Base-by-base conservation (phyloP, 2,888 invertebrate species). In the Branchellion lobata region DNA sequence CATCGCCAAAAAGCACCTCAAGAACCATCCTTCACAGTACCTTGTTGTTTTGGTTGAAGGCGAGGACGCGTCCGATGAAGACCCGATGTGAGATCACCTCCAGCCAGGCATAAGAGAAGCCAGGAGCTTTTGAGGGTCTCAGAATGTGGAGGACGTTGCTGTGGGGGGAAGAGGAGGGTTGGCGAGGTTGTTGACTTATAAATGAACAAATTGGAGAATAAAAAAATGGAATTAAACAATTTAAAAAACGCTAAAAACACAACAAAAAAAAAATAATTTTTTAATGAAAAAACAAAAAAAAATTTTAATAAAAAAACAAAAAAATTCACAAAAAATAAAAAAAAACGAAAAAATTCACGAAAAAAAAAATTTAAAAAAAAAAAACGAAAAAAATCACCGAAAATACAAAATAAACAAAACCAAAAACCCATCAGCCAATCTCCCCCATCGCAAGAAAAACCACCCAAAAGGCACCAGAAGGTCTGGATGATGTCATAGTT, bases 101-200 rank as follows among this genome's bases (percentile, higher is more conserved):
- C 80, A 99, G 89, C 99, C 99, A 99, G 1, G 98, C 95, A 88
- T 95, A 99, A 80, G 96, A 93, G 88, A 99, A 99, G 0, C 95
- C 96, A 0, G 99, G 96, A 0, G 95, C 96, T 84, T 94, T 92
- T 71, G 92, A 91, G 14, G 99, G 99, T 80, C 95, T 91, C 83
- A 99, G 90, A 84, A 96, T 93, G 86, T 96, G 96, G 83, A 97
- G 91, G 0, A 95, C 94, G 88, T 97, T 95, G 87, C 88, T 88
- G 84, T 5, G 29, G 11, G 36, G 29, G 8, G 27, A 34, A 85
- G 83, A 36, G 61, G 14, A 51, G 14, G 24, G 61, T 3, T 8
- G 61, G 8, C n/a, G 61, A 14, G 8, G 47, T 47, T 8, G 11
- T 14, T 18, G 47, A 24, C 40, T 40, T 2, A 61, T 31, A 57